Evolutionary conservation across 2,797 vertebrate genomes (phyloP).

Genomic region (Sebastolobus alascanus): DNA sequence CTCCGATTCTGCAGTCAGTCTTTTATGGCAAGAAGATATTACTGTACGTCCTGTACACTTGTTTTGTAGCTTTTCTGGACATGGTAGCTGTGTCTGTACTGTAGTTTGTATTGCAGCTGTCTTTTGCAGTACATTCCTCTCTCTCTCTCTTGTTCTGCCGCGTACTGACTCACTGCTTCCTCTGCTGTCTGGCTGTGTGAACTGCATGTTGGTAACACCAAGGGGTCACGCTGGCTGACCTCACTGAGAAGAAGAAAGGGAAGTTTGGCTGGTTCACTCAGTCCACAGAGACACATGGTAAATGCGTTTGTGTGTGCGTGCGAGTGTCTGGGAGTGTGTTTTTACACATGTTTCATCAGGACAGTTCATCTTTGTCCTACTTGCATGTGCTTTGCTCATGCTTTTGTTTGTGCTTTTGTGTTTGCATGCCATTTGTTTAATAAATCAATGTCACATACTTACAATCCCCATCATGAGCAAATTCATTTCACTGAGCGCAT

Average conservation of each 20-base stretch:
- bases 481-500: neutral
- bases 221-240: slow-evolving; percentile 96
- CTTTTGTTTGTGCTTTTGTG: slow-evolving; percentile 41
- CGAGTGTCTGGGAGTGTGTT: slow-evolving; percentile 40
- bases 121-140: slow-evolving; percentile 50
- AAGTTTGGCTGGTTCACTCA: slow-evolving; percentile 95
- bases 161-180: slow-evolving; percentile 85
- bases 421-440: slow-evolving; percentile 29
- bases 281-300: slow-evolving; percentile 97
- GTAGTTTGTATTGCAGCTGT: slow-evolving; percentile 58
- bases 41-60: neutral
- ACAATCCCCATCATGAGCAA: slow-evolving; percentile 4
- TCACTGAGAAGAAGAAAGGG: slow-evolving; percentile 97
- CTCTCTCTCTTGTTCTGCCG: slow-evolving; percentile 60
- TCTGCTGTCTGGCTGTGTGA: slow-evolving; percentile 89
- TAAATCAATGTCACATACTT: neutral
- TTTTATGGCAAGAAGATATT: neutral
- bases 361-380: slow-evolving; percentile 42
- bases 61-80: slow-evolving; percentile 47
- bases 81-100: slow-evolving; percentile 47
- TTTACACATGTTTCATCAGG: slow-evolving; percentile 40
- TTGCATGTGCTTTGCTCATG: slow-evolving; percentile 46
- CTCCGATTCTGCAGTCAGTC: neutral
- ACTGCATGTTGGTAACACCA: slow-evolving; percentile 88
- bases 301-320: slow-evolving; percentile 74